Evolutionary conservation across 2,113 vertebrate genomes (phyloP).

Genomic region (Bujurquina vittata): DNA sequence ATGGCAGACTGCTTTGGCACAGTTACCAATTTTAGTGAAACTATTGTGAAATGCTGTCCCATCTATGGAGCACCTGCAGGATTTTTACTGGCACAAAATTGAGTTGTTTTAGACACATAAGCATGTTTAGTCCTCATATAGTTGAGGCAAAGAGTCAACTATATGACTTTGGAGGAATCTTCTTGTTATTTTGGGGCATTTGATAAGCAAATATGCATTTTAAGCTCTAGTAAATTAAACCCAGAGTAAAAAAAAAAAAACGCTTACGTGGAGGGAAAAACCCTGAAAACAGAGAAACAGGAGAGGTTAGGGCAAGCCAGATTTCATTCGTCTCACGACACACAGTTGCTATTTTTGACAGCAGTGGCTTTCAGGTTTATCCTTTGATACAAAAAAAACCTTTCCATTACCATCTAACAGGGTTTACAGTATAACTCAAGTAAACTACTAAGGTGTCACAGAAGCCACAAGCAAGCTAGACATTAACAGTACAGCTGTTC

Average conservation of each 20-base stretch:
- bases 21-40: background rate
- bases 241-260: no score
- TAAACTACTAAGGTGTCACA: conserved; percentile 15
- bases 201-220: background rate
- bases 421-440: conserved; percentile 40
- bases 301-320: background rate
- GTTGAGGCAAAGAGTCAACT: background rate
- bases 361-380: background rate
- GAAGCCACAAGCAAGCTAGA: background rate
- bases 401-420: conserved; percentile 6
- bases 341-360: background rate
- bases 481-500: background rate
- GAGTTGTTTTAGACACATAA: background rate
- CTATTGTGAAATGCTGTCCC: background rate
- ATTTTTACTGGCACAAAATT: background rate
- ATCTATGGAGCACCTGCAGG: background rate
- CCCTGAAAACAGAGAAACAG: background rate
- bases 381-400: background rate
- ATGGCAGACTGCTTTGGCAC: fast-evolving
- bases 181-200: no score
- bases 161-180: background rate
- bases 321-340: conserved; percentile 9
- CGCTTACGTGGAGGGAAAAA: background rate
- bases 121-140: background rate
- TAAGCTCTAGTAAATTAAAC: background rate